Evolutionary conservation across 2,113 vertebrate genomes (phyloP).

Genomic region (Mesitornis unicolor): DNA sequence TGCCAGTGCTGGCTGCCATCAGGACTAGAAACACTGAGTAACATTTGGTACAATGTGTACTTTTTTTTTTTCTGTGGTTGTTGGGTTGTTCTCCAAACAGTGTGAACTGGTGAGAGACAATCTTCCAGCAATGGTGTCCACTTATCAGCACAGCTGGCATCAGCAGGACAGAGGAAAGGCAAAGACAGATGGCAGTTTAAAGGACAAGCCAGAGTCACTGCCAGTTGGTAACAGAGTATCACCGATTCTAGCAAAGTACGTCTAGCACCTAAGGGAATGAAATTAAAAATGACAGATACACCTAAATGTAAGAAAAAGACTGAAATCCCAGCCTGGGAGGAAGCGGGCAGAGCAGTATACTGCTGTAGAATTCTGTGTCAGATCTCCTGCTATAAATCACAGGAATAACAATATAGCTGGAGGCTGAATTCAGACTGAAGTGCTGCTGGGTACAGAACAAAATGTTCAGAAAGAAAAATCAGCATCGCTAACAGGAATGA

Average conservation of each 20-base stretch:
- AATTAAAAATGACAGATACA: constrained; percentile 1
- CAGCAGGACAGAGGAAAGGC: neutral
- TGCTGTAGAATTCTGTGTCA: neutral
- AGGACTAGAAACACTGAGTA: neutral
- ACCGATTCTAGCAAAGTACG: neutral
- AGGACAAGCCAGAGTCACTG: neutral
- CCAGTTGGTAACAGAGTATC: neutral
- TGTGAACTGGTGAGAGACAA: neutral
- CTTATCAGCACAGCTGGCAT: neutral
- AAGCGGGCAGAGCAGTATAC: neutral
- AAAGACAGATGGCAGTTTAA: constrained; percentile 22
- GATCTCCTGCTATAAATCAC: constrained; percentile 16
- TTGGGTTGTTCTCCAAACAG: neutral
- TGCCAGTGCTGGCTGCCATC: neutral
- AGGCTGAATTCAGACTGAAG: neutral
- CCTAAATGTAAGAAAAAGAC: neutral
- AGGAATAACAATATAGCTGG: neutral
- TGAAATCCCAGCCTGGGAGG: neutral
- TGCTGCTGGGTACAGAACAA: neutral
- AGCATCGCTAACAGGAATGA: neutral
- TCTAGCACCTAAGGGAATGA: neutral
- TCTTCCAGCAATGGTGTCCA: neutral
- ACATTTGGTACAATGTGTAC: neutral
- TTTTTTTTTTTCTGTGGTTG: neutral
- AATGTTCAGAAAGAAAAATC: neutral